Percentiles rank a stretch among this genome's conserved stretches.
These are phyloP conservation scores for Arion vulgaris DNA, from an alignment of 1,140 invertebrate genomes.

Conservation along the genomic window DNA sequence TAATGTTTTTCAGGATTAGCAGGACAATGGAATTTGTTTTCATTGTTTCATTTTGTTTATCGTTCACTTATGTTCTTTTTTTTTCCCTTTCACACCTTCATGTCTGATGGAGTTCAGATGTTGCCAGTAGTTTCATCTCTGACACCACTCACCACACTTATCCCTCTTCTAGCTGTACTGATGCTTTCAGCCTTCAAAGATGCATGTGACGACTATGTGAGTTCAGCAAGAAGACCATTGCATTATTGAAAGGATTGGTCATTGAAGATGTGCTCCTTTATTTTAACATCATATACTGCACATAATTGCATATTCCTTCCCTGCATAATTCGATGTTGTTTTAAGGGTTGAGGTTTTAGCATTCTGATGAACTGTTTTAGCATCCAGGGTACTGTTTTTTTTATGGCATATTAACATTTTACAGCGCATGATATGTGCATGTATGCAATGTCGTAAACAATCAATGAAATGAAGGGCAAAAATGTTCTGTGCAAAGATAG, in stretches of 20 bases:
- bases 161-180: constrained; percentile 96
- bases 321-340: neutral
- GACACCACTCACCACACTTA: constrained; percentile 96
- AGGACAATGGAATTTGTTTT: neutral
- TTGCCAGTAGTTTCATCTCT: constrained; percentile 98
- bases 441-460: neutral
- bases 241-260: neutral
- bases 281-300: neutral
- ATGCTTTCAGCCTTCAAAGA: constrained; percentile 97
- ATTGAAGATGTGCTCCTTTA: neutral
- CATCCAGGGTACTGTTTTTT: neutral
- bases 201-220: constrained; percentile 98
- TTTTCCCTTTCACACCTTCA: neutral
- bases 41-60: neutral
- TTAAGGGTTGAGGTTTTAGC: neutral
- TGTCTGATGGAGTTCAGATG: constrained; percentile 77
- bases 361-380: neutral
- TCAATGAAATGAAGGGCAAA: too few relatives aligned
- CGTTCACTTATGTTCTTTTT: neutral
- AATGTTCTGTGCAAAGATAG: too few relatives aligned
- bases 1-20: neutral
- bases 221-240: constrained; percentile 70
- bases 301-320: neutral
- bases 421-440: neutral
- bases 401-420: neutral